Evolutionary conservation across 2,113 vertebrate genomes (phyloP), one percentile per base, ranked within the genome.

Genomic region (Menidia beryllina): DNA sequence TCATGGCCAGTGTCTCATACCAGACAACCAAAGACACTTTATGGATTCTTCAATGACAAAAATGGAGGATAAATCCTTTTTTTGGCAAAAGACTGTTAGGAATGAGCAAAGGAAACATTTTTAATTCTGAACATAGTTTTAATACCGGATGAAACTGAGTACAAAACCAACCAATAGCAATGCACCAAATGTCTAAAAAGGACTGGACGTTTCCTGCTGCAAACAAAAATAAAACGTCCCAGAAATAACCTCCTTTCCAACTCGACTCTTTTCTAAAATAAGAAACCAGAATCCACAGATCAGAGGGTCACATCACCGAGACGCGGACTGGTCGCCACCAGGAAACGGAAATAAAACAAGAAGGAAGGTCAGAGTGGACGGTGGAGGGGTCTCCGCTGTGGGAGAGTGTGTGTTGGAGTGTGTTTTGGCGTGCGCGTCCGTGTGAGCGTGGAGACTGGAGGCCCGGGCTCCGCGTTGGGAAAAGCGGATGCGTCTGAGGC

Each of bases 401-500:
- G 24, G 38, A 36, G 56, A 13, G 39, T 60, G 48, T 69, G 56
- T 67, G 58, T 7, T 52, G 24, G 38, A 36, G 56, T 15, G 39
- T 60, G 48, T 69, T 52, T 67, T 54, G 41, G 58, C 38, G 45
- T 34, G 17, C 61, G 36, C 60, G 67, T 47, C 38, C 19, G 54
- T 43, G 50, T 45, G 69, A 34, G 21, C 79, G 79, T 78, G 86
- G 85, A 84, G 83, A 79, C 84, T 70, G 5, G 51, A 83, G 78
- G 65, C 82, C 71, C 48, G 72, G 75, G 77, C 60, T 85, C 79
- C 43, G 79, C 57, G 88, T 90, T 85, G 91, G 89, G 90, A 92
- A n/a, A 92, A 91, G 82, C 87, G 90, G 93, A 93, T 88, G 86
- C 56, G 81, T 89, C 86, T 80, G 83, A 86, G 89, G 89, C 66